phyloP scores from a whole-genome alignment of 1,140 invertebrate species.

The Magallana ariakensis region DNA sequence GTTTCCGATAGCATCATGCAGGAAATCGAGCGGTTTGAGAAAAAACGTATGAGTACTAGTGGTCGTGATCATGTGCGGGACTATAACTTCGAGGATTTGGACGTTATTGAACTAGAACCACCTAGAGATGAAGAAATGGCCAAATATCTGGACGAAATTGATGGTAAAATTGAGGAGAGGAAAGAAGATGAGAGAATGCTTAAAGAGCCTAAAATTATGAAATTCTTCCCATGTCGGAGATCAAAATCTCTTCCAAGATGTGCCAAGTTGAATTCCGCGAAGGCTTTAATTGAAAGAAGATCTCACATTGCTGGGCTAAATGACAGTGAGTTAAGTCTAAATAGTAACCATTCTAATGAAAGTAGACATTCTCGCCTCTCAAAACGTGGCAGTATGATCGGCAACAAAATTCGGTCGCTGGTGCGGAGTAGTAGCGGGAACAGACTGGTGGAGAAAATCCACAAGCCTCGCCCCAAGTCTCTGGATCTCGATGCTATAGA shows the following conservation, averaged over 20 bases:
- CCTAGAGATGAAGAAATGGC: conserved; percentile 68
- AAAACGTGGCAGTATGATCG: conserved; percentile 72
- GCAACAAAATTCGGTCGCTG: conserved; percentile 72
- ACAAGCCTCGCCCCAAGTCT: conserved; percentile 71
- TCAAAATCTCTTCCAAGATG: conserved; percentile 73
- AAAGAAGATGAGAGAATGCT: conserved; percentile 66
- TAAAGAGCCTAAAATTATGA: conserved; percentile 70
- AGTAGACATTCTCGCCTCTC: conserved; percentile 65
- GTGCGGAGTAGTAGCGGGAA: conserved; percentile 54
- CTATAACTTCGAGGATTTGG: conserved; percentile 74
- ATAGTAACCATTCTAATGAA: conserved; percentile 59
- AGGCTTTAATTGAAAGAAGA: conserved; percentile 43
- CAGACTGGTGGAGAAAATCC: conserved; percentile 47
- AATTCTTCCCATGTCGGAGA: conserved; percentile 73
- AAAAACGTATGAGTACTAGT: conserved; percentile 57
- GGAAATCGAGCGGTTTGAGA: conserved; percentile 74
- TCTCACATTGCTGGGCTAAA: conserved; percentile 42
- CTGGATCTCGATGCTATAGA: conserved; percentile 72
- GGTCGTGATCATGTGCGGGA: conserved; percentile 58
- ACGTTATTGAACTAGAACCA: conserved; percentile 55
- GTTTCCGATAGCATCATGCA: conserved; percentile 71
- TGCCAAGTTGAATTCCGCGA: conserved; percentile 60
- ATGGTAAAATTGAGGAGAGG: conserved; percentile 72
- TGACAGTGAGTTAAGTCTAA: conserved; percentile 65
- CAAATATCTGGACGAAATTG: conserved; percentile 73